phyloP scores from a whole-genome alignment of 2,888 invertebrate species.

The Heliconius charithonia region DNA sequence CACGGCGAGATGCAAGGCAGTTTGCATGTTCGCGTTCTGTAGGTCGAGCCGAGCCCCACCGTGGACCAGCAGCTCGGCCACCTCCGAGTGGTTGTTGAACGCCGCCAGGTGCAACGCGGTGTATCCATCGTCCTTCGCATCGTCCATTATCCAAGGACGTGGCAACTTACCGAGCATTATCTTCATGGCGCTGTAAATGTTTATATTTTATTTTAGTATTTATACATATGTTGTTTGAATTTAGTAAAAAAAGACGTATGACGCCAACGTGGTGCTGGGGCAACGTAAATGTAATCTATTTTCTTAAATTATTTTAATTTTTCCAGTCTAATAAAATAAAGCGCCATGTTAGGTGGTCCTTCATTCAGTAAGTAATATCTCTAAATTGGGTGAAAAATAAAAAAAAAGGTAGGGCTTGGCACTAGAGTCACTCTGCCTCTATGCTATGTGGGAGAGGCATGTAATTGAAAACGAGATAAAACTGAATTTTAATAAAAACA shows the following conservation, averaged over 20 bases:
- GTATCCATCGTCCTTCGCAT: constrained; percentile 99
- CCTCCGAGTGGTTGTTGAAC: constrained; percentile 98
- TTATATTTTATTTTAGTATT: constrained; percentile 3
- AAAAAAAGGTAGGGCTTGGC: not conserved
- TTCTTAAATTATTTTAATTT: not conserved
- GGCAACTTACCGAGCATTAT: constrained; percentile 96
- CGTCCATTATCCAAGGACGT: constrained; percentile 98
- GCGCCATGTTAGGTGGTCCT: not conserved
- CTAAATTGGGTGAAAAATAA: not conserved
- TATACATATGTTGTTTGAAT: not conserved
- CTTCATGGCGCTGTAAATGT: constrained; percentile 93
- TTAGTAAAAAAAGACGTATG: not conserved
- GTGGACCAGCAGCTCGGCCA: constrained; percentile 94
- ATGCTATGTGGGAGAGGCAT: not conserved
- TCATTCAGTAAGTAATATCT: too few relatives aligned
- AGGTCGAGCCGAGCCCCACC: constrained; percentile 97
- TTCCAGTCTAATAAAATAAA: not conserved
- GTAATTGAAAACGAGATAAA: not conserved
- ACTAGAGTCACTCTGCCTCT: not conserved
- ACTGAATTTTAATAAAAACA: not conserved
- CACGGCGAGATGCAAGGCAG: constrained; percentile 96
- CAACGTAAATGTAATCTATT: too few relatives aligned
- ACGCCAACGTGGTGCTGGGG: too few relatives aligned
- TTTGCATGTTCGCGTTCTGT: constrained; percentile 97
- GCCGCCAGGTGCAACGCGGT: constrained; percentile 98